Conservation (phyloP, 2,888 invertebrate genomes). For the Lapara coniferarum region DNA sequence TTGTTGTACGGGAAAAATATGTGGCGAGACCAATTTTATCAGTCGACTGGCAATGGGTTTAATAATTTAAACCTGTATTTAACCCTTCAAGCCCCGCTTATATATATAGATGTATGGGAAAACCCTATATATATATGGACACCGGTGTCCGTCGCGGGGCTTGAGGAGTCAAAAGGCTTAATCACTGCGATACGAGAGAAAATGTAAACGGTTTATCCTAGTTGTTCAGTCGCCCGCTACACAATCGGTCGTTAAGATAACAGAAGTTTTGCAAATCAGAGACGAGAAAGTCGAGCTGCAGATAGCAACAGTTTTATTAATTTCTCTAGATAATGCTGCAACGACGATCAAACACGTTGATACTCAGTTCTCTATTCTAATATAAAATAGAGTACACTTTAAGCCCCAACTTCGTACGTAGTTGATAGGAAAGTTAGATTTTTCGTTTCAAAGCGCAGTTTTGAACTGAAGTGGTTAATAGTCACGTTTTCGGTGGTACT, state of each 20-base stretch:
- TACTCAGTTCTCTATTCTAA: neutral
- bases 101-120: no score
- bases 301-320: neutral
- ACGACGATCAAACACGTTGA: neutral
- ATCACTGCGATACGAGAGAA: no score
- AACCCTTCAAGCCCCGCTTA: no score
- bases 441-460: constrained; percentile 6
- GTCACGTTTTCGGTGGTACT: constrained; percentile 47
- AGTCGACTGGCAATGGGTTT: no score
- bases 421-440: constrained; percentile 16
- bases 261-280: neutral
- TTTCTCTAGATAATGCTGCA: neutral
- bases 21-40: no score
- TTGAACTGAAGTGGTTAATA: constrained; percentile 33
- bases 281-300: neutral
- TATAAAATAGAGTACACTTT: constrained; percentile 3
- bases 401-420: constrained; percentile 12
- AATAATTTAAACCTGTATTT: no score
- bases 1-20: no score
- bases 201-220: no score
- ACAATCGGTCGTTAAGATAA: neutral
- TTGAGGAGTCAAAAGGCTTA: no score
- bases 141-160: no score
- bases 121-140: no score
- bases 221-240: no score